These are phyloP conservation scores for Probosciger aterrimus DNA, from an alignment of 2,113 vertebrate genomes.

Conservation along the genomic window DNA sequence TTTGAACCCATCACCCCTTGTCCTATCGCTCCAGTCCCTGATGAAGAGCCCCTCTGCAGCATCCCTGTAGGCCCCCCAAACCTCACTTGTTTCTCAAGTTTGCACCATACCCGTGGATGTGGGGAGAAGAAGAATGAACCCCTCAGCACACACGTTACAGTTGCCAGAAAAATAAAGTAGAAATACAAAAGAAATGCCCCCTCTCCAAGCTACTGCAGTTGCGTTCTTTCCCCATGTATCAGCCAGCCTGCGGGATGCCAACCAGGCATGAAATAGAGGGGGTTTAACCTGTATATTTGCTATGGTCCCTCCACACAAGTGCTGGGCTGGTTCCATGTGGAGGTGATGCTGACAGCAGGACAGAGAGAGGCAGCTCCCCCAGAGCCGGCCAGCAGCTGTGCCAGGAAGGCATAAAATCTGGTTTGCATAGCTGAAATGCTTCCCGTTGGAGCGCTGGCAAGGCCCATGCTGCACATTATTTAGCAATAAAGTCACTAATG, in stretches of 20 bases:
- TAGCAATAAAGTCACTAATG: slow-evolving; percentile 66
- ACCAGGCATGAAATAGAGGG: rapidly evolving
- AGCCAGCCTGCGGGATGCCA: background rate
- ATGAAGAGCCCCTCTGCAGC: background rate
- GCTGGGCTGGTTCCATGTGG: rapidly evolving
- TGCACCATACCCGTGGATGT: rapidly evolving
- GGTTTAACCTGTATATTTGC: background rate
- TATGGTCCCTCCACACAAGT: rapidly evolving
- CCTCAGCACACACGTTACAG: rapidly evolving
- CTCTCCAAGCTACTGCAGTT: rapidly evolving
- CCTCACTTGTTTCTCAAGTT: background rate
- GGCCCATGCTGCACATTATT: slow-evolving; percentile 62
- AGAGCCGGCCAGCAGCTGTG: slow-evolving; percentile 42
- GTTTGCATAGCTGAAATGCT: slow-evolving; percentile 70
- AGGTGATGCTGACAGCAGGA: background rate
- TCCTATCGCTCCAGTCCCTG: background rate
- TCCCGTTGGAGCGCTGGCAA: slow-evolving; percentile 63
- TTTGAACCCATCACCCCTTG: background rate
- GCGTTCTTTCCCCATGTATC: background rate
- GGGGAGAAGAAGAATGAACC: background rate
- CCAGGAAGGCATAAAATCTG: slow-evolving; percentile 60
- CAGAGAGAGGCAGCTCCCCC: background rate
- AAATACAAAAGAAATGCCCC: background rate
- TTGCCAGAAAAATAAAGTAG: background rate
- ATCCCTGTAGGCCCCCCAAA: background rate